Evolutionary conservation across 1,140 invertebrate species (phyloP), one percentile per base, ranked within the genome.

Genomic region (Goniozus legneri): DNA sequence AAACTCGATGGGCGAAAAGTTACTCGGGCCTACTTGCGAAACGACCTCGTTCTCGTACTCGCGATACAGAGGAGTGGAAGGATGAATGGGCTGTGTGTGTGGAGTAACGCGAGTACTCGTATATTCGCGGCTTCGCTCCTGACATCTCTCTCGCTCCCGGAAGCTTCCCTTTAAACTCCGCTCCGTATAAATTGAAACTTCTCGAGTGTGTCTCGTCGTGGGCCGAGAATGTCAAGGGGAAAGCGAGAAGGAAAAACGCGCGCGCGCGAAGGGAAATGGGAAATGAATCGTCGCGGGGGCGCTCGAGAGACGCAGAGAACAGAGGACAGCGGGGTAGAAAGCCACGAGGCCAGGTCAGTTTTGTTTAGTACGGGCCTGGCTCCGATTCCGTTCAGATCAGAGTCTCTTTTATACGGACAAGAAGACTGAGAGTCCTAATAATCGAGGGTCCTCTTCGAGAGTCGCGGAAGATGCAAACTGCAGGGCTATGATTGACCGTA

Each of bases 151-250:
- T 27, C 10, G 24, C 42, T n/a, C n/a, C n/a, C n/a, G n/a, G n/a
- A n/a, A n/a, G n/a, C n/a, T n/a, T n/a, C n/a, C n/a, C n/a, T n/a
- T n/a, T n/a, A n/a, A n/a, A n/a, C n/a, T n/a, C n/a, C n/a, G n/a
- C n/a, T n/a, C n/a, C 30, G 60, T 60, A 64, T 67, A 66, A 66
- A 67, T 67, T 66, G 64, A 65, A 67, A 65, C 55, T 66, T 66
- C 64, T 64, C 63, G 57, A 55, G 55, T 57, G 62, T 64, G 59
- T 60, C 59, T 67, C 56, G 50, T 41, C 42, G 52, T 36, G 40
- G 52, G 48, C 54, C 37, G 52, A 51, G 49, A 59, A 50, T 45
- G 47, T 47, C 45, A 50, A 40, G 54, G 37, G 34, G 47, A 24
- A 21, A 16, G 32, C 24, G 50, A 22, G 40, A 34, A 38, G 36